Evolutionary conservation across 2,888 invertebrate genomes (phyloP).

Genomic region (Enchytraeus crypticus): DNA sequence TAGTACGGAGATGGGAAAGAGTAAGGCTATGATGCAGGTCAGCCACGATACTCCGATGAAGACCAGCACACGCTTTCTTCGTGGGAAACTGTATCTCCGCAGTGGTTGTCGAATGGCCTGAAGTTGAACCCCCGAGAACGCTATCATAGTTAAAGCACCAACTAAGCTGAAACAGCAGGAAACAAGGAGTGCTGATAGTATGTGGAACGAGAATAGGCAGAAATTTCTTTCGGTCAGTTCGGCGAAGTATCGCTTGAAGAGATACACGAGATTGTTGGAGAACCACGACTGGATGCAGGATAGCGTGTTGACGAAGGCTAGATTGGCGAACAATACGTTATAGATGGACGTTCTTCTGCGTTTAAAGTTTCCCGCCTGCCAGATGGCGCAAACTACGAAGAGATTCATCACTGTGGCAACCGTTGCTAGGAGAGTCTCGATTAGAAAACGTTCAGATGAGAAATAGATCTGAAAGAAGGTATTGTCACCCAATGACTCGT

Average conservation of each 20-base stretch:
- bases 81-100: constrained; percentile 12
- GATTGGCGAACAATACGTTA: constrained; percentile 21
- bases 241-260: constrained; percentile 6
- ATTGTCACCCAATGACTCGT: background rate
- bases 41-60: constrained; percentile 17
- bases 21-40: constrained; percentile 3
- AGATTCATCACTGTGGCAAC: background rate
- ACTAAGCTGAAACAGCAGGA: constrained; percentile 15
- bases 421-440: background rate
- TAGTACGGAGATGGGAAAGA: background rate
- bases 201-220: constrained; percentile 16
- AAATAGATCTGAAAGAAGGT: constrained; percentile 1
- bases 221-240: background rate
- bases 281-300: constrained; percentile 15
- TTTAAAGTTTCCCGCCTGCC: background rate
- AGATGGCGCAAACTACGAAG: background rate
- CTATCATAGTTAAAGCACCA: constrained; percentile 21
- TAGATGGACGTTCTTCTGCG: too few species aligned
- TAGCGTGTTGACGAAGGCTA: constrained; percentile 22
- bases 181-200: constrained; percentile 19
- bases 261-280: constrained; percentile 20
- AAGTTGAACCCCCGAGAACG: constrained; percentile 23
- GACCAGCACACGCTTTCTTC: constrained; percentile 7
- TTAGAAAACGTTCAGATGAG: background rate
- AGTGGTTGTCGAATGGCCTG: constrained; percentile 24